Percentiles rank a stretch among this genome's conserved stretches.
Conservation (phyloP, 2,797 vertebrate species). For the Alcedo quadribrachys region DNA sequence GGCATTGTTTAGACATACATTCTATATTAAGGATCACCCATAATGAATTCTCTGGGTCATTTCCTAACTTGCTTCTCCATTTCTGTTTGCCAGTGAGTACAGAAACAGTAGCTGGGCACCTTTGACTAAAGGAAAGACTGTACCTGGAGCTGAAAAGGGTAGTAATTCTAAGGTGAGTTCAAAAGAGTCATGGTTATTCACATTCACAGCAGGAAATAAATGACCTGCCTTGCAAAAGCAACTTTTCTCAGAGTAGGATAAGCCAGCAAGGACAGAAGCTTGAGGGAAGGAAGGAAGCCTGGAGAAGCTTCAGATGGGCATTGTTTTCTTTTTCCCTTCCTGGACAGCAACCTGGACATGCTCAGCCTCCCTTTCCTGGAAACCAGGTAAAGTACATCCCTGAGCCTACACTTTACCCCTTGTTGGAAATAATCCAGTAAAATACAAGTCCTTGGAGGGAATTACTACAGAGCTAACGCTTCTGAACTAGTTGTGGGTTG, state of each 20-base stretch:
- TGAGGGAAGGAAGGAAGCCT: neutral
- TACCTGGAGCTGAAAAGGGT: neutral
- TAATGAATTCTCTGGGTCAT: neutral
- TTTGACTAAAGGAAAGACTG: neutral
- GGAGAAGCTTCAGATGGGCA: neutral
- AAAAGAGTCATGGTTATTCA: neutral
- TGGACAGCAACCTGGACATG: rapidly evolving
- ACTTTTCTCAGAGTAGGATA: neutral
- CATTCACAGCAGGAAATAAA: neutral
- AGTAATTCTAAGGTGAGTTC: neutral
- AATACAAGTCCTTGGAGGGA: neutral
- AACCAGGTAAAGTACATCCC: neutral
- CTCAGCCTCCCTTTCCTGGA: neutral
- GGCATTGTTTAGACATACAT: neutral
- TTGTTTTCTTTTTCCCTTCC: neutral
- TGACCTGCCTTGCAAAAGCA: neutral
- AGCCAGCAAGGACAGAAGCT: neutral
- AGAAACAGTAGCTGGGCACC: neutral
- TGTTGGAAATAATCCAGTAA: rapidly evolving
- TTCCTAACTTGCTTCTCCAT: neutral
- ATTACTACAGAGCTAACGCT: neutral
- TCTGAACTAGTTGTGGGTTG: neutral
- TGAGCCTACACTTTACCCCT: neutral
- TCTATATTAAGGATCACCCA: neutral
- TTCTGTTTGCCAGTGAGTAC: neutral